A percentile compares a stretch with the other conserved stretches of the same genome.
Evolutionary conservation across 2,888 invertebrate genomes (phyloP).

Genomic region (Periphyllus acericola): DNA sequence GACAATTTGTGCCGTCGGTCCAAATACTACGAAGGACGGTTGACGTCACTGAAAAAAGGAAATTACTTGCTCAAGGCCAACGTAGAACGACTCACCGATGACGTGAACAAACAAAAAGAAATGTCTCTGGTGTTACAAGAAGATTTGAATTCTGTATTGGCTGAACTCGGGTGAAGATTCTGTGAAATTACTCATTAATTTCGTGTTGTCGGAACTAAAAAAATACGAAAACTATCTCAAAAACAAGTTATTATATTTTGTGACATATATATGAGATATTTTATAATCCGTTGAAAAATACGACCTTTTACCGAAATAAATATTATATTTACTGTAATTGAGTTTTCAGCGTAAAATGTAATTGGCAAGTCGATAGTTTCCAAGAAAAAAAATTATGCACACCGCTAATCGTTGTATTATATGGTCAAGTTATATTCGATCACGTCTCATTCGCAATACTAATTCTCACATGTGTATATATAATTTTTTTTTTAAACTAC

Average conservation of each 20-base stretch:
- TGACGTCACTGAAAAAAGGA: conserved; percentile 86
- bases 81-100: conserved; percentile 87
- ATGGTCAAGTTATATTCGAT: neutral
- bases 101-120: conserved; percentile 84
- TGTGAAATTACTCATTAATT: conserved; percentile 10
- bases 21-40: conserved; percentile 81
- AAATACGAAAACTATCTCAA: neutral
- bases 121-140: conserved; percentile 81
- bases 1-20: conserved; percentile 72
- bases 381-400: neutral
- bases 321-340: conserved; percentile 17
- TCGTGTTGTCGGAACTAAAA: neutral
- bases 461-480: too few relatives aligned
- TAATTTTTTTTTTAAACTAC: neutral
- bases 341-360: neutral
- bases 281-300: neutral
- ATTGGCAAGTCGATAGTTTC: neutral
- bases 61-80: conserved; percentile 88
- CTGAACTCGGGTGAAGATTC: conserved; percentile 79
- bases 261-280: too few relatives aligned
- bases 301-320: conserved; percentile 20
- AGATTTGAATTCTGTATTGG: conserved; percentile 86
- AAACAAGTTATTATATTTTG: neutral
- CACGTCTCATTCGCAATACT: neutral
- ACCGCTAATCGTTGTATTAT: neutral